These are phyloP conservation scores for Chiloscyllium plagiosum DNA, from an alignment of 2,113 vertebrate species.

Conservation along the genomic window DNA sequence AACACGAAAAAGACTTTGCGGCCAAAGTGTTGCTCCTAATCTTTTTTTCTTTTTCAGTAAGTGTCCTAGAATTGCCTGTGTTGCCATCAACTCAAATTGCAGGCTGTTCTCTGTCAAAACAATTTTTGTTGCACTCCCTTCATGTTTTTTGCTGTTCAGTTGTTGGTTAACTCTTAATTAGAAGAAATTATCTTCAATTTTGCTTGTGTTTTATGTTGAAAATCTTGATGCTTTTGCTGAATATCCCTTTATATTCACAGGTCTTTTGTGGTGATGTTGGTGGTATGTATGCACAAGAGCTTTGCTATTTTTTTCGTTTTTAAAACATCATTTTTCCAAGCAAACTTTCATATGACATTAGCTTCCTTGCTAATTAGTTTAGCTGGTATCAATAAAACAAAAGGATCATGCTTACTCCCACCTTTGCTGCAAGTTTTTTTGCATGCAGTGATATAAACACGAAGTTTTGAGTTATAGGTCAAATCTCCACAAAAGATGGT, in stretches of 20 bases:
- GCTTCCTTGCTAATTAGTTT: neutral
- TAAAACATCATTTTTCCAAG: neutral
- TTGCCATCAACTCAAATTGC: neutral
- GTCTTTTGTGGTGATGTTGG: neutral
- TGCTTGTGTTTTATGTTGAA: neutral
- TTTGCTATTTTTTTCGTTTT: neutral
- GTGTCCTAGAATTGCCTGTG: neutral
- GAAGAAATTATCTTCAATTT: conserved; percentile 5
- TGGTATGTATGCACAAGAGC: neutral
- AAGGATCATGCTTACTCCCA: neutral
- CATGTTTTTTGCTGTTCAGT: neutral
- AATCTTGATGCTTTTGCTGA: neutral
- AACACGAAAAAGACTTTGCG: neutral
- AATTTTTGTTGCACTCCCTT: neutral
- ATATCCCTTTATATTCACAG: neutral
- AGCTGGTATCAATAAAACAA: conserved; percentile 7
- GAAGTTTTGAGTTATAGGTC: neutral
- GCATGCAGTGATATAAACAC: neutral
- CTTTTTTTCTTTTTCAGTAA: neutral
- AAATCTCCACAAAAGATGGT: neutral
- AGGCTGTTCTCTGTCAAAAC: neutral
- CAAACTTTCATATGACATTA: neutral
- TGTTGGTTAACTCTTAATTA: neutral
- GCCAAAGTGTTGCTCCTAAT: neutral
- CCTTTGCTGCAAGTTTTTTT: neutral